Conservation (phyloP, 2,888 invertebrate species). For the Apotomis turbidana region DNA sequence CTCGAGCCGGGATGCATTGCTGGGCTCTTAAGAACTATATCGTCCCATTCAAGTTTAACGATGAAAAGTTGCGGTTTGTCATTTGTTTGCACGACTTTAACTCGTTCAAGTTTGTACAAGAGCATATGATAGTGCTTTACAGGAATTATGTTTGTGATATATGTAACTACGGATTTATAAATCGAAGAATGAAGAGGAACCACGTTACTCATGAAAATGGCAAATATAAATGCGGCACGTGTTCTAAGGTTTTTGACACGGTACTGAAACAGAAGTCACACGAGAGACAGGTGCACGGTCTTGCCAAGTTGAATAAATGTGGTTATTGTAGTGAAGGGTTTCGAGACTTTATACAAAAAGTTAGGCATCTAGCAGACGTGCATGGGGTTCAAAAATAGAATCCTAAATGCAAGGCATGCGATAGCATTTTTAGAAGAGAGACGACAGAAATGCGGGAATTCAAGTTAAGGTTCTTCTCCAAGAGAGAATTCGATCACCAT, state of each 20-base stretch:
- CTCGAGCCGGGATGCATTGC: slow-evolving; percentile 41
- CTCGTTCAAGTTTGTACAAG: slow-evolving; percentile 51
- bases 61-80: slow-evolving; percentile 48
- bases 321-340: slow-evolving; percentile 65
- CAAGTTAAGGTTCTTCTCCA: slow-evolving; percentile 61
- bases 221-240: slow-evolving; percentile 47
- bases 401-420: slow-evolving; percentile 28
- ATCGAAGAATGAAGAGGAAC: slow-evolving; percentile 55
- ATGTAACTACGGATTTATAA: slow-evolving; percentile 61
- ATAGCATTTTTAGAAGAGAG: slow-evolving; percentile 42
- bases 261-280: slow-evolving; percentile 47
- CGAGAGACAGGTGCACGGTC: slow-evolving; percentile 62
- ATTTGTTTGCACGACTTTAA: slow-evolving; percentile 48
- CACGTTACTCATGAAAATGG: slow-evolving; percentile 49
- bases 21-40: slow-evolving; percentile 56
- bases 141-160: slow-evolving; percentile 53
- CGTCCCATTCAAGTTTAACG: slow-evolving; percentile 53
- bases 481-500: slow-evolving; percentile 54
- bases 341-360: slow-evolving; percentile 56
- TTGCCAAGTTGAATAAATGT: slow-evolving; percentile 59
- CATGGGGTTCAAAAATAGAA: slow-evolving; percentile 54
- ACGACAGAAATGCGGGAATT: slow-evolving; percentile 61
- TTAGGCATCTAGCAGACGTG: slow-evolving; percentile 56
- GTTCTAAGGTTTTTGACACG: slow-evolving; percentile 50
- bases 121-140: slow-evolving; percentile 58